These are phyloP conservation scores for Gambelia wislizenii DNA, from an alignment of 2,797 vertebrate species.

Conservation along the genomic window DNA sequence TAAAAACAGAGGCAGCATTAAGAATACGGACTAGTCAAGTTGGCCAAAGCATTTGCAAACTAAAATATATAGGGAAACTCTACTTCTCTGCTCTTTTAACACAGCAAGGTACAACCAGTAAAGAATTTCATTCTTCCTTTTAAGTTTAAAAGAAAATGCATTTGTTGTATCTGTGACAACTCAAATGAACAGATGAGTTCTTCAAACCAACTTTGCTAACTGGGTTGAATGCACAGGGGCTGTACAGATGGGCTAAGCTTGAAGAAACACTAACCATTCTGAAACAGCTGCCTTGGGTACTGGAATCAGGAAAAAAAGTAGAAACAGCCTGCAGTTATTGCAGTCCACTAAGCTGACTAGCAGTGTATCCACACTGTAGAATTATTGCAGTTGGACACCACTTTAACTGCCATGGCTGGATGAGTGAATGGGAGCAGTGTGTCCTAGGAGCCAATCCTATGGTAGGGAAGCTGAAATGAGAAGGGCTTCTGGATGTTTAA, in stretches of 20 bases:
- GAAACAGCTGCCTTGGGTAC: neutral
- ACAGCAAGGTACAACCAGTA: neutral
- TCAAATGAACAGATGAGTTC: neutral
- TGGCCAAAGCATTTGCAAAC: neutral
- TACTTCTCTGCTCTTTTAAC: neutral
- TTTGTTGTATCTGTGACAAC: neutral
- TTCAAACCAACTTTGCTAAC: neutral
- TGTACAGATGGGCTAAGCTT: neutral
- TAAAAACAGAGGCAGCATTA: neutral
- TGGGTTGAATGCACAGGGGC: neutral
- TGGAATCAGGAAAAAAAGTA: neutral
- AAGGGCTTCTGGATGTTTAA: too few relatives aligned
- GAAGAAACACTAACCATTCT: neutral
- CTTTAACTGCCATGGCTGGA: too few relatives aligned
- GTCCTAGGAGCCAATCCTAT: too few relatives aligned
- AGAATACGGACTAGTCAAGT: neutral
- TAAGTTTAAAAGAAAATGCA: neutral
- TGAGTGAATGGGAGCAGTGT: too few relatives aligned
- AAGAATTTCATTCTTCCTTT: neutral
- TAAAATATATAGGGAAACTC: neutral
- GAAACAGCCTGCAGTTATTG: neutral
- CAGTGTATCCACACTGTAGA: too few relatives aligned
- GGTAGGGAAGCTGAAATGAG: too few relatives aligned
- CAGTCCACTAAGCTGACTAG: neutral
- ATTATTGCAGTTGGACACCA: too few relatives aligned